Percentiles rank a stretch among this genome's conserved stretches.
phyloP scores from a whole-genome alignment of 2,888 invertebrate genomes.

The Heteromyza rotundicornis region DNA sequence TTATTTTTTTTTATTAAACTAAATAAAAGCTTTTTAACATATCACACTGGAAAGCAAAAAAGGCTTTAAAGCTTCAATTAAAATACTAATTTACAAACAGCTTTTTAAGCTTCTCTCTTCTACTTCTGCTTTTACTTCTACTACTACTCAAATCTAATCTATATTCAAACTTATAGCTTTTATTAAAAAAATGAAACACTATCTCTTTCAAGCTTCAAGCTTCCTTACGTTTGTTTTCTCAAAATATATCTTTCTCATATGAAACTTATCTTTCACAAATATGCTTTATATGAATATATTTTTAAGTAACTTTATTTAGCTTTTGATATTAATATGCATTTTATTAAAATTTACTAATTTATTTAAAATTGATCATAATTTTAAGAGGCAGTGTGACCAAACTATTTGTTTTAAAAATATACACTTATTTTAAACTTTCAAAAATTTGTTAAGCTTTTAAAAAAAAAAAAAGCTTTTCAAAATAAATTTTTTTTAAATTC shows the following conservation, averaged over 20 bases:
- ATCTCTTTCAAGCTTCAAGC: slow-evolving; percentile 19
- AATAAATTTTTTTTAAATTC: no score
- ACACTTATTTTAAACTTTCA: no score
- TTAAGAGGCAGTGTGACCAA: no score
- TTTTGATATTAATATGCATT: not conserved
- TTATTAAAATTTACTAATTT: slow-evolving; percentile 25
- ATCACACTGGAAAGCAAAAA: not conserved
- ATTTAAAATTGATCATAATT: no score
- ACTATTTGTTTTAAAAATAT: no score
- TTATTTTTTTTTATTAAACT: not conserved
- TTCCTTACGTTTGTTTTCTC: slow-evolving; percentile 15
- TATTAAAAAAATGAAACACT: no score
- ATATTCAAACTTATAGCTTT: no score
- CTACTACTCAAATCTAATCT: no score
- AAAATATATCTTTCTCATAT: slow-evolving; percentile 28
- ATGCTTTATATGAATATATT: slow-evolving; percentile 28
- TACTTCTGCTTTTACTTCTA: not conserved
- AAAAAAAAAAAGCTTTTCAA: no score
- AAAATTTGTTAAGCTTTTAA: no score
- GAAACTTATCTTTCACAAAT: no score
- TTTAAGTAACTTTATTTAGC: slow-evolving; percentile 21
- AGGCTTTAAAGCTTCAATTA: not conserved
- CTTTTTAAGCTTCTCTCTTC: not conserved
- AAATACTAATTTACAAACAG: not conserved
- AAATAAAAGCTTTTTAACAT: not conserved